phyloP scores from a whole-genome alignment of 2,888 invertebrate species.

The Trimorus sp. region DNA sequence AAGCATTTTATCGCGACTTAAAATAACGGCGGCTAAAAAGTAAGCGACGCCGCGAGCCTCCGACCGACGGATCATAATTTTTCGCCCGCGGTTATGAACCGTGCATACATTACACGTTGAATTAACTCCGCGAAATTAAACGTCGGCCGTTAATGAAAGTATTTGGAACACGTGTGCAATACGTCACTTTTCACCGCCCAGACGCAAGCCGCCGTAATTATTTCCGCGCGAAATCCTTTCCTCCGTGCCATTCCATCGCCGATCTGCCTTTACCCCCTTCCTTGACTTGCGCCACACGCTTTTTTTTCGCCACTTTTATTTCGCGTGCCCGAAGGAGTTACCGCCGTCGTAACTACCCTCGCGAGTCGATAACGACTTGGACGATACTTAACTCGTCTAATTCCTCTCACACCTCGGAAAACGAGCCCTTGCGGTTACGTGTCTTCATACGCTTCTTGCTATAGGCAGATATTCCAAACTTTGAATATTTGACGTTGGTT shows the following conservation, averaged over 20 bases:
- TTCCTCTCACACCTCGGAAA: constrained; percentile 62
- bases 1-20: constrained; percentile 62
- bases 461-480: constrained; percentile 3
- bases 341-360: constrained; percentile 58
- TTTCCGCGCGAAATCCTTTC: constrained; percentile 55
- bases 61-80: constrained; percentile 44
- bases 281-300: too few species aligned
- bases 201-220: constrained; percentile 42
- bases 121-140: constrained; percentile 62
- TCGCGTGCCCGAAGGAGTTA: constrained; percentile 57
- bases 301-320: constrained; percentile 54
- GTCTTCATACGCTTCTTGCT: constrained; percentile 33
- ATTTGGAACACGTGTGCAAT: constrained; percentile 63
- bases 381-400: constrained; percentile 68
- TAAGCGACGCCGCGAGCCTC: constrained; percentile 28
- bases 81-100: constrained; percentile 44
- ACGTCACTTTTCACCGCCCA: constrained; percentile 44
- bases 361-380: constrained; percentile 69
- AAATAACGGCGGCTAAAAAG: constrained; percentile 48
- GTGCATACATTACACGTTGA: constrained; percentile 56
- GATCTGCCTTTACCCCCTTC: too few species aligned
- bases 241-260: constrained; percentile 33
- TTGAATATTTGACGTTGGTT: constrained; percentile 5
- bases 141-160: constrained; percentile 59
- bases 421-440: constrained; percentile 44